Percentiles rank a stretch among this genome's conserved stretches.
Conservation (phyloP, 2,888 invertebrate genomes). For the Euzophera pinguis region DNA sequence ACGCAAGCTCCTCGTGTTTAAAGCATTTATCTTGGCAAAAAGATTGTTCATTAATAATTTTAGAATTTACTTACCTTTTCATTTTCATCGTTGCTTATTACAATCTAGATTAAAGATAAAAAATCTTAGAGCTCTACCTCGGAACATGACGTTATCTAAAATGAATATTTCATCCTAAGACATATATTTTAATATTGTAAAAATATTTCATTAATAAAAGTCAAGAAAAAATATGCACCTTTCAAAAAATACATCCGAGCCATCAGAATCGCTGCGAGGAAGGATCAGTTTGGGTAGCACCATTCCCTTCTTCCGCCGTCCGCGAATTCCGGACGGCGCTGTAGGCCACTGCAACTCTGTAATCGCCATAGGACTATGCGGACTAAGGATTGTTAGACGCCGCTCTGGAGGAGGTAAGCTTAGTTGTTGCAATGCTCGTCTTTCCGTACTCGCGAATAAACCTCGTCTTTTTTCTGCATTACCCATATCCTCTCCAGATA, state of each 20-base stretch:
- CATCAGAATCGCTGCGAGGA: slow-evolving; percentile 87
- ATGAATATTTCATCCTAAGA: too few relatives aligned
- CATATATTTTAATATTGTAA: too few relatives aligned
- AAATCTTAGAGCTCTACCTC: background rate
- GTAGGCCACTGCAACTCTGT: slow-evolving; percentile 83
- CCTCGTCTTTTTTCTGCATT: slow-evolving; percentile 84
- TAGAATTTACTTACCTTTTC: slow-evolving; percentile 15
- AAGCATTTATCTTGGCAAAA: slow-evolving; percentile 23
- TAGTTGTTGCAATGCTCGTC: slow-evolving; percentile 83
- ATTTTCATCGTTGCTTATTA: background rate
- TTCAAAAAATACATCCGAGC: slow-evolving; percentile 83
- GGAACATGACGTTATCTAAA: background rate
- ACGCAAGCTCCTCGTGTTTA: slow-evolving; percentile 18
- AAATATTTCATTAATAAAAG: background rate
- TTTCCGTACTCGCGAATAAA: slow-evolving; percentile 83
- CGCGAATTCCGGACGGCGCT: slow-evolving; percentile 76
- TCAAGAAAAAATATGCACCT: slow-evolving; percentile 54
- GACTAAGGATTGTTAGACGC: slow-evolving; percentile 88
- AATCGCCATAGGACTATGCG: slow-evolving; percentile 86
- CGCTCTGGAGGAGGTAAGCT: slow-evolving; percentile 85
- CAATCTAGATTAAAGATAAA: background rate
- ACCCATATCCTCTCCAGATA: slow-evolving; percentile 82
- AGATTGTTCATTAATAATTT: slow-evolving; percentile 15
- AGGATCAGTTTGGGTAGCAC: slow-evolving; percentile 87
- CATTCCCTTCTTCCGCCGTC: slow-evolving; percentile 85